These are phyloP conservation scores for Drosophila merina DNA, from an alignment of 2,888 invertebrate genomes.

Conservation along the genomic window DNA sequence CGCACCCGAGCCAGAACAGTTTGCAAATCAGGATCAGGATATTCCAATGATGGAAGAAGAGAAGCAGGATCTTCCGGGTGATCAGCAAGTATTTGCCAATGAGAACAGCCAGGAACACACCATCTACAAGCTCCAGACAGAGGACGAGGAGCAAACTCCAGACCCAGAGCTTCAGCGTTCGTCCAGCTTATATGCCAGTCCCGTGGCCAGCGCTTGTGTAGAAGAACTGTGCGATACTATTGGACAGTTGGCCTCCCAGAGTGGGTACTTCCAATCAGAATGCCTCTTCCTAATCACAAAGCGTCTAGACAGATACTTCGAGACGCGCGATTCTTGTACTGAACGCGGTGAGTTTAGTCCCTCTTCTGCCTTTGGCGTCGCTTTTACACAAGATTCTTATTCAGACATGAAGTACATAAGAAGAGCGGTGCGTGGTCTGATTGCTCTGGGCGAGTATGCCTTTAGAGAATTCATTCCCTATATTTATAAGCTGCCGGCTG, in stretches of 20 bases:
- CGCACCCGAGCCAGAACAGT: conserved; percentile 42
- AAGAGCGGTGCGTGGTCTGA: conserved; percentile 79
- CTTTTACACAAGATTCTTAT: background rate
- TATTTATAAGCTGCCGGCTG: conserved; percentile 77
- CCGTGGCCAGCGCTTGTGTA: conserved; percentile 70
- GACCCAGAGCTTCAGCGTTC: conserved; percentile 52
- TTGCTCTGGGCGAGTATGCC: conserved; percentile 82
- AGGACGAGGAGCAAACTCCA: conserved; percentile 66
- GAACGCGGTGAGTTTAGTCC: conserved; percentile 64
- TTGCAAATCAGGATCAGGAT: conserved; percentile 4
- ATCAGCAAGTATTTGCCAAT: conserved; percentile 37
- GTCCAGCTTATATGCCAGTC: conserved; percentile 80
- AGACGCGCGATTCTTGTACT: conserved; percentile 66
- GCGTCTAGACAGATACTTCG: conserved; percentile 80
- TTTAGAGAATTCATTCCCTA: conserved; percentile 83
- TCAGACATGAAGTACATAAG: conserved; percentile 82
- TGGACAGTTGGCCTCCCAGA: conserved; percentile 78
- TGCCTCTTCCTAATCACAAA: conserved; percentile 78
- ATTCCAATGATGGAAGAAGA: conserved; percentile 15
- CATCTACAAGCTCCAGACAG: conserved; percentile 75
- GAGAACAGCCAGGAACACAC: conserved; percentile 60
- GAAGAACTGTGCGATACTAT: conserved; percentile 81
- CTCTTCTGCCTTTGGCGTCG: background rate
- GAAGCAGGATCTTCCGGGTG: conserved; percentile 11
- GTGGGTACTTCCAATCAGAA: conserved; percentile 82